Evolutionary conservation across 2,888 invertebrate species (phyloP), one percentile per base, ranked within the genome.

Genomic region (Mystacides longicornis): DNA sequence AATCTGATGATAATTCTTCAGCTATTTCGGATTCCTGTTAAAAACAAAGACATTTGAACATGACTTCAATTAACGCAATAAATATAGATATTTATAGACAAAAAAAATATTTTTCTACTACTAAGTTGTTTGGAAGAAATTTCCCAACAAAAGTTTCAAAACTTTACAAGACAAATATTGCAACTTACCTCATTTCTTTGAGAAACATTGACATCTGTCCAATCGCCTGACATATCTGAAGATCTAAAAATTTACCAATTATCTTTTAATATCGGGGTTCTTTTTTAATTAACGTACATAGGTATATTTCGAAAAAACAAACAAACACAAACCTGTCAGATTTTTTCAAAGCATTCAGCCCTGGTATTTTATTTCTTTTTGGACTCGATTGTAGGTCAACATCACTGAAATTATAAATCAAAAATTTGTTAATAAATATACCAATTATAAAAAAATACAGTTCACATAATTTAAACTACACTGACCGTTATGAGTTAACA

Each of bases 1-100:
- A 75, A 54, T 76, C 76, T 56, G 57, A 58, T 18, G 54, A 54
- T 16, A 52, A 20, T 14, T 58, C 60, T 33, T 75, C 75, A 0
- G 70, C 48, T 48, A 9, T 9, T 19, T 46, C 46, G 4, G 46
- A 21, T 19, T 48, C 48, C 48, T 48, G 48, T 3, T n/a, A 21
- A 7, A 14, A n/a, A 19, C 18, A 45, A 19, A 11, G 3, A 19
- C 21, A 7, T 19, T 45, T 45, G 20, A 11, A 20, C 45, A 11
- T 31, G 14, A 31, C 31, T 9, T 7, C 9, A 14, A 9, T 31
- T 14, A 31, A 9, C 14, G 31, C 7, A 9, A 31, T 31, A 31
- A 9, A 31, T 9, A 31, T 31, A 9, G 7, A 31, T 31, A 31
- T 31, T 9, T 31, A 31, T 14, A 31, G 31, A 9, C 7, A 7